Percentiles rank a stretch among this genome's conserved stretches.
phyloP scores from a whole-genome alignment of 2,888 invertebrate genomes.

The Xanthia togata region DNA sequence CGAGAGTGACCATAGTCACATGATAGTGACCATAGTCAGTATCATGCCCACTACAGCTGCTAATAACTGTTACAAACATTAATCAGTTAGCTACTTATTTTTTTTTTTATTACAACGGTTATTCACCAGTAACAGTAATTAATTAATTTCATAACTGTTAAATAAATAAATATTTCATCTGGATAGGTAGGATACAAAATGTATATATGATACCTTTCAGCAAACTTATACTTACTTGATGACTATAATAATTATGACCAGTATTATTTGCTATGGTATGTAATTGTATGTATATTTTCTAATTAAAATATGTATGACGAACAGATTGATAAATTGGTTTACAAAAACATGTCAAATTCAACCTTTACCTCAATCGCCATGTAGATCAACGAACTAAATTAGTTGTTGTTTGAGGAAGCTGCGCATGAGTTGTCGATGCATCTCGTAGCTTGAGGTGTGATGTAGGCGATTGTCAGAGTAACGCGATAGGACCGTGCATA shows the following conservation, averaged over 20 bases:
- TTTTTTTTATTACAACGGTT: too few relatives aligned
- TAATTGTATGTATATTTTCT: neutral
- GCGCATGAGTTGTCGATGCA: conserved; percentile 37
- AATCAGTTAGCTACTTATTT: neutral
- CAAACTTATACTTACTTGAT: neutral
- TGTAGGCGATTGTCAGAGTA: conserved; percentile 59
- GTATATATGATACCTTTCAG: too few relatives aligned
- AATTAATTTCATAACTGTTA: too few relatives aligned
- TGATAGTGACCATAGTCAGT: too few relatives aligned
- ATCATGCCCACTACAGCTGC: neutral
- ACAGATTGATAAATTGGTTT: neutral
- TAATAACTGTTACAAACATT: neutral
- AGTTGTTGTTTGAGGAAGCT: conserved; percentile 48
- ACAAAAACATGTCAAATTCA: neutral
- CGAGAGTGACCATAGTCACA: too few relatives aligned
- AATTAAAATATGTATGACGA: neutral
- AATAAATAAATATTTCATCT: too few relatives aligned
- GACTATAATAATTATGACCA: neutral
- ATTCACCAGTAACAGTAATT: too few relatives aligned
- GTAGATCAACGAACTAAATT: conserved; percentile 10
- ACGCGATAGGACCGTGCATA: conserved; percentile 56
- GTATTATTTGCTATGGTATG: neutral
- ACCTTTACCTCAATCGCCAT: conserved; percentile 11
- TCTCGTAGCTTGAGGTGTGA: conserved; percentile 45
- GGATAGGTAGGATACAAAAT: too few relatives aligned